A percentile compares a stretch with the other conserved stretches of the same genome.
phyloP scores from a whole-genome alignment of 2,113 vertebrate species.

The Dendropsophus ebraccatus region DNA sequence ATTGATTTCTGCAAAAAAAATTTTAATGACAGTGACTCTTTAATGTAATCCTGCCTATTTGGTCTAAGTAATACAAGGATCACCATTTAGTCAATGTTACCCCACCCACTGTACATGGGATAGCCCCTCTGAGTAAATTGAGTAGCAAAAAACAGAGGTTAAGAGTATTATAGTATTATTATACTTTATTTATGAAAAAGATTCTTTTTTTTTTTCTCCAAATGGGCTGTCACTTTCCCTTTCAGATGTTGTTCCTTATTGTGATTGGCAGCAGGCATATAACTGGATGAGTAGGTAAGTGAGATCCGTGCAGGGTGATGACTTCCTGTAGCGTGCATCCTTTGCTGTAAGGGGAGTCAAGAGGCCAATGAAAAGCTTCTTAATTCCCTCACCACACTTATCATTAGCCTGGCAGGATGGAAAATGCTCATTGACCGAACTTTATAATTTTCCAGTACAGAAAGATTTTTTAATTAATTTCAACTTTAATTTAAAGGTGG shows the following conservation, averaged over 20 bases:
- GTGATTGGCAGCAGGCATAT: not conserved
- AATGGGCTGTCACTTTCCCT: not conserved
- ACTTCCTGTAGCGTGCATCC: not conserved
- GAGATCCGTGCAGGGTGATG: not conserved
- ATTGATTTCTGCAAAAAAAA: too few relatives aligned
- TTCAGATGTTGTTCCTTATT: not conserved
- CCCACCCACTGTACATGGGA: too few relatives aligned
- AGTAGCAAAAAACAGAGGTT: too few relatives aligned
- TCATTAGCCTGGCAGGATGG: constrained; percentile 17
- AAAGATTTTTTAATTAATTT: not conserved
- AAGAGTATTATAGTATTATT: too few relatives aligned
- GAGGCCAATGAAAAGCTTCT: constrained; percentile 3
- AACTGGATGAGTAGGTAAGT: not conserved
- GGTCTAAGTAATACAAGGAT: too few relatives aligned
- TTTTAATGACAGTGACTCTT: too few relatives aligned
- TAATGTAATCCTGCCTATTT: too few relatives aligned
- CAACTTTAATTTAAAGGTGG: constrained; percentile 21
- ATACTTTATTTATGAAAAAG: too few relatives aligned
- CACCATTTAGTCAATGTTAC: too few relatives aligned
- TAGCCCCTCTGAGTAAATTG: too few relatives aligned
- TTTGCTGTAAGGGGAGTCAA: not conserved
- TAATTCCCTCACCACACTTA: constrained; percentile 6
- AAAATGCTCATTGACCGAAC: constrained; percentile 14
- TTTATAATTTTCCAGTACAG: not conserved
- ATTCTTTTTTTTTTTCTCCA: too few relatives aligned